Base-by-base conservation (phyloP, 2,888 invertebrate species). In the Drosophila mayaguana region DNA sequence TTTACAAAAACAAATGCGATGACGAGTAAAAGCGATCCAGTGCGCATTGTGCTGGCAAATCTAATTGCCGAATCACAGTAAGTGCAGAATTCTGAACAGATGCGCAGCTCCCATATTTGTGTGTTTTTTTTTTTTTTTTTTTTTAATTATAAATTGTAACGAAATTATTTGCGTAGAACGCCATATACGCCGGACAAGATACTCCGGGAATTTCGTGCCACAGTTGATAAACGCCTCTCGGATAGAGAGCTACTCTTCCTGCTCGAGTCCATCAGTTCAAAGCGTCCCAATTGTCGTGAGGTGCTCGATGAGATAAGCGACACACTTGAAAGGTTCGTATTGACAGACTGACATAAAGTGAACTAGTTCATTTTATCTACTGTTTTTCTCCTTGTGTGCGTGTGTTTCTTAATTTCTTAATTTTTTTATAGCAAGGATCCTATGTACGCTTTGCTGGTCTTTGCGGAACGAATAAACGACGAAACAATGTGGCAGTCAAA, bases 51-150 rank as follows among this genome's bases (percentile, higher is more conserved):
- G 53, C 77, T 92, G 18, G 80, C 79, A 50, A 75, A 69, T n/a
- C 78, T 92, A 25, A 91, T 92, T 9, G 77, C 80, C 40, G 89
- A 90, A 69, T 85, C 92, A 14, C 78, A 87, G 92, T 92, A 83
- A 85, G 84, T 89, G 9, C 28, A 9, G 46, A 66, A 62, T 63
- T 64, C 72, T 20, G 50, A 77, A 78, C 84, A 81, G 82, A 76
- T 85, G 77, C 72, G 18, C 48, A 28, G 18, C 22, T 25, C 20
- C 40, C 28, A 46, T 1, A 20, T 6, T 2, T 20, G 1, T 20
- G 2, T 20, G 0, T 20, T 28, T 14, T 2, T 40, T 11, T 28
- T 38, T 18, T 0, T 36, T 7, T 6, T 1, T 7, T 4, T 18
- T 14, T 56, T 18, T 20, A 53, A 11, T 42, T 32, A 28, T n/a